Conservation (phyloP, 2,888 invertebrate species). For the Mesorhabditis belari region DNA sequence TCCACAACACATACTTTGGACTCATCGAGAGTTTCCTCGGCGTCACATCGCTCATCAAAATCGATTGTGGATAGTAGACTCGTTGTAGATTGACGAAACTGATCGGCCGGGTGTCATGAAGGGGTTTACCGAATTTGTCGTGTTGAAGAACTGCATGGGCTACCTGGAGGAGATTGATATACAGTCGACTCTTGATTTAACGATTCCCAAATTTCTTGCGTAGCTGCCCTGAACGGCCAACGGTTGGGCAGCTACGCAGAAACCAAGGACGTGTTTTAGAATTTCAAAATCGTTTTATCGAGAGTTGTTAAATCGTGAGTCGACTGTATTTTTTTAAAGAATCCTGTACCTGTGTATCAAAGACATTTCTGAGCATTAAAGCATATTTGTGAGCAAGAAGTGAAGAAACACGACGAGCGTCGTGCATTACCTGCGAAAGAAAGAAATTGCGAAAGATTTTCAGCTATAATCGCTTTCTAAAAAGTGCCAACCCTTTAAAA, state of each 20-base stretch:
- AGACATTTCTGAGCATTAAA: constrained; percentile 44
- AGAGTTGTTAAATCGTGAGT: too few relatives aligned
- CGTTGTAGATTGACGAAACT: constrained; percentile 73
- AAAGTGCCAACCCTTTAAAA: neutral
- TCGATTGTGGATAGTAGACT: constrained; percentile 62
- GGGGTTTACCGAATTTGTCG: constrained; percentile 80
- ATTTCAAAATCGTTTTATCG: too few relatives aligned
- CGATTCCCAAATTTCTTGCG: too few relatives aligned
- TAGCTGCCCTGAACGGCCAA: too few relatives aligned
- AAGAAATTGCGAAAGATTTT: too few relatives aligned
- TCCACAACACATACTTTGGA: constrained; percentile 38
- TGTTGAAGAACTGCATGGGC: constrained; percentile 84
- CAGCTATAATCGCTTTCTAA: too few relatives aligned
- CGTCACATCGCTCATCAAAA: constrained; percentile 80
- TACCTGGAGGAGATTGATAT: constrained; percentile 59
- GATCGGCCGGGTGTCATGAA: constrained; percentile 87
- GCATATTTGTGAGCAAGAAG: constrained; percentile 46
- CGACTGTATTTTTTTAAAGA: neutral
- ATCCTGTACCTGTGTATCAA: constrained; percentile 49
- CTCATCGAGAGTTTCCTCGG: constrained; percentile 64
- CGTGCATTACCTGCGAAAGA: constrained; percentile 43
- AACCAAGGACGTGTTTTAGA: too few relatives aligned
- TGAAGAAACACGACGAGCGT: constrained; percentile 38
- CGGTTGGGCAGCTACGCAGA: neutral
- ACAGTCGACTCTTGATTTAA: too few relatives aligned